Evolutionary conservation across 2,888 invertebrate genomes (phyloP), one percentile per base, ranked within the genome.

Genomic region (Catotricha subobsoleta): DNA sequence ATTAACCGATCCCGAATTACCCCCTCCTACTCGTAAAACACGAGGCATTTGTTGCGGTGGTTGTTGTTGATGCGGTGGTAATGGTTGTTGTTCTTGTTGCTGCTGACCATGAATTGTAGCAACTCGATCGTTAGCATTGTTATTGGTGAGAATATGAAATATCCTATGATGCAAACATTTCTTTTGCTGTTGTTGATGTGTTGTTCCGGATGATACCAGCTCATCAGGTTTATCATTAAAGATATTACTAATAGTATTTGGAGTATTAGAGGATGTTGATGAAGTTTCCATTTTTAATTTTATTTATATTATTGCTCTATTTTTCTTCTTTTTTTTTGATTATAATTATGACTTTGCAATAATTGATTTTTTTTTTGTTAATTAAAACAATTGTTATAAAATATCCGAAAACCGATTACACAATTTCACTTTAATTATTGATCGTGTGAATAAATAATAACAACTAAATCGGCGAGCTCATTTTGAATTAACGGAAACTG

Each of bases 121-220:
- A 39, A 28, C 28, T 16, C 23, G 36, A 25, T 36, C 36, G 23
- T 21, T 36, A 3, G 23, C 23, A 23, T 2, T 16, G 16, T 36
- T 36, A 3, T 23, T 23, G 13, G 15, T 5, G 4, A 10, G 21
- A 5, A 16, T 20, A 25, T 36, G 23, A 13, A 36, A 36, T 9
- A 36, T 36, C 3, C 36, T 21, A 36, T 36, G 36, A 16, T 36
- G 36, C 13, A 36, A 23, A 15, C 36, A 36, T 23, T 36, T 36
- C 16, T 39, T 27, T 29, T 41, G 35, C 12, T 27, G 41, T 35
- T 40, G 40, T 18, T 10, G 13, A n/a, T 21, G 20, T 39, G 19
- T 8, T 28, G 16, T 23, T 30, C 36, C 16, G 12, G 34, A 23
- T 13, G 36, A 36, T 21, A 36, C 36, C 36, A 36, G 36, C 36